Percentiles rank a stretch among this genome's conserved stretches.
phyloP scores from a whole-genome alignment of 2,113 vertebrate species.

The Sturnira hondurensis region DNA sequence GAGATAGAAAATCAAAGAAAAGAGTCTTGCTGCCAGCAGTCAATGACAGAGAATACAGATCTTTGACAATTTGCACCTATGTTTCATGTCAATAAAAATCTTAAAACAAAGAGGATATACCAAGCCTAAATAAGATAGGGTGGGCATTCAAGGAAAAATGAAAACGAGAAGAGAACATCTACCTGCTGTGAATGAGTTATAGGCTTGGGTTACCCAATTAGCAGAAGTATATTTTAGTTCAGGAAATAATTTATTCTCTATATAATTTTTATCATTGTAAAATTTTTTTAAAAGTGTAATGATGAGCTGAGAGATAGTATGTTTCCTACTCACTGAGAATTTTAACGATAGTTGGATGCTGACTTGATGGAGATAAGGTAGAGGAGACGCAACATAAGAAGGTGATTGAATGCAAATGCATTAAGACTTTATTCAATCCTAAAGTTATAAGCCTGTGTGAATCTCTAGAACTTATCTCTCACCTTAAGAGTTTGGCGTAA shows the following conservation, averaged over 20 bases:
- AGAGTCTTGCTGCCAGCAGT: not conserved
- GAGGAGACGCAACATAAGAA: not conserved
- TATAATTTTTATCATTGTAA: not conserved
- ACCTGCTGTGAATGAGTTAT: not conserved
- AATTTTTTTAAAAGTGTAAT: not conserved
- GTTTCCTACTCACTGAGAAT: not conserved
- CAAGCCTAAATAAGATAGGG: not conserved
- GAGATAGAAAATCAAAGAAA: not conserved
- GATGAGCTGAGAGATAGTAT: not conserved
- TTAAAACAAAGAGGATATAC: not conserved
- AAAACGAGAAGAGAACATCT: not conserved
- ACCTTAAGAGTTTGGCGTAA: not conserved
- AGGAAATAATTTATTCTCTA: not conserved
- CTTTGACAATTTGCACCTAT: not conserved
- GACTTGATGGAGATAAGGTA: not conserved
- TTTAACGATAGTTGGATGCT: not conserved
- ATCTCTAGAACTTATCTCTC: not conserved
- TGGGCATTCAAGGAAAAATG: not conserved
- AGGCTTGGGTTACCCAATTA: not conserved
- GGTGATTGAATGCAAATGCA: not conserved
- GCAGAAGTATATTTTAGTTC: not conserved
- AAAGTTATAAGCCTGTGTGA: not conserved
- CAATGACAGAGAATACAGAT: not conserved
- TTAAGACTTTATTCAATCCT: not conserved
- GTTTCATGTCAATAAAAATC: not conserved